phyloP scores from a whole-genome alignment of 2,113 vertebrate species.

The Tenrec ecaudatus region DNA sequence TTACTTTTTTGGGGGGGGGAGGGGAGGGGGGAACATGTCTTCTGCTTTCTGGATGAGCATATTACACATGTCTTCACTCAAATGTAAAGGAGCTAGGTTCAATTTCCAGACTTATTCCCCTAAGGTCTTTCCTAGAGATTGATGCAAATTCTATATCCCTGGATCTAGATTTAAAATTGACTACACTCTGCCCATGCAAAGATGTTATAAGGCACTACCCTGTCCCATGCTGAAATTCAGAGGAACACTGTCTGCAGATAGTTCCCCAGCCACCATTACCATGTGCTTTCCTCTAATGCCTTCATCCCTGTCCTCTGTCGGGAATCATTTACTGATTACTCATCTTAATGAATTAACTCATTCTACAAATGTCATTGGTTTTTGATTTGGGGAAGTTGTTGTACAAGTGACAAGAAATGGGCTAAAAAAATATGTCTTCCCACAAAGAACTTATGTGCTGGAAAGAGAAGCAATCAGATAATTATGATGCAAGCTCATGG shows the following conservation, averaged over 20 bases:
- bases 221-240: background rate
- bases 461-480: too few species aligned
- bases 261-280: background rate
- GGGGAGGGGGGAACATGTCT: too few species aligned
- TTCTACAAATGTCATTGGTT: background rate
- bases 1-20: conserved; percentile 21
- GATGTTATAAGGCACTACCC: background rate
- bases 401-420: background rate
- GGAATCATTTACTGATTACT: background rate
- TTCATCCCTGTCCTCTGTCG: background rate
- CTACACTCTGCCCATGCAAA: background rate
- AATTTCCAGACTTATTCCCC: background rate
- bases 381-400: background rate
- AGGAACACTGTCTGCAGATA: background rate
- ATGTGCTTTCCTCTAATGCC: background rate
- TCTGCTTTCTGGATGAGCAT: background rate
- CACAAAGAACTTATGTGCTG: too few species aligned
- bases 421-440: too few species aligned
- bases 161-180: background rate
- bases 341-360: background rate
- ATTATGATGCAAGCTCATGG: too few species aligned
- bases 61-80: background rate
- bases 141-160: background rate
- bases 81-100: background rate
- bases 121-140: background rate